Conservation (phyloP, 2,888 invertebrate species). For the Oeneis ivallda region DNA sequence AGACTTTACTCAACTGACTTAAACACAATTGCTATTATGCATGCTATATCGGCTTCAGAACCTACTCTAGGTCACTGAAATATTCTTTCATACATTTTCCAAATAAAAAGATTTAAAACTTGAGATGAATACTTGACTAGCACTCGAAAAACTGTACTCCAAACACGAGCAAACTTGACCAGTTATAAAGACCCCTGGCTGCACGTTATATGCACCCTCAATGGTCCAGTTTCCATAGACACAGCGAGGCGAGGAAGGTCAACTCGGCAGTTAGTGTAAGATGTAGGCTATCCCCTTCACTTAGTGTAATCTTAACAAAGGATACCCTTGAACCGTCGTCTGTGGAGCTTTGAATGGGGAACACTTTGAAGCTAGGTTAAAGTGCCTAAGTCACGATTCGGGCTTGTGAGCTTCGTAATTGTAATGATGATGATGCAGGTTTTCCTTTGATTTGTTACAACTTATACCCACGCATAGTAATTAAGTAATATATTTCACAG, state of each 20-base stretch:
- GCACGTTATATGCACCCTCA: background rate
- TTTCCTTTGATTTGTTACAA: background rate
- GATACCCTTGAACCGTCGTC: constrained; percentile 46
- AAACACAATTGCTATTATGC: no score
- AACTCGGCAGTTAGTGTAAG: constrained; percentile 16
- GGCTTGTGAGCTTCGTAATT: constrained; percentile 5
- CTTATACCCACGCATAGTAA: no score
- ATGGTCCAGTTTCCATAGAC: background rate
- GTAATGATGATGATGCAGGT: constrained; percentile 3
- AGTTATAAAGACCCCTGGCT: background rate
- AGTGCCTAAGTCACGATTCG: constrained; percentile 18
- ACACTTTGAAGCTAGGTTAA: constrained; percentile 15
- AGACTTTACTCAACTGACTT: no score
- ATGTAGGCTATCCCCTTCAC: constrained; percentile 50
- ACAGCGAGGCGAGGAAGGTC: constrained; percentile 6
- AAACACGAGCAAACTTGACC: background rate
- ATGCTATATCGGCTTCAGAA: no score
- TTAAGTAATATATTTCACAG: no score
- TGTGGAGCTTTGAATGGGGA: background rate
- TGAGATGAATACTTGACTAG: background rate
- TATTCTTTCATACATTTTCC: no score
- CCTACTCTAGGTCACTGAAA: no score
- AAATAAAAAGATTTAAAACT: background rate
- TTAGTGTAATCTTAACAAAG: constrained; percentile 62
- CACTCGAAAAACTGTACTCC: constrained; percentile 1